These are phyloP conservation scores for Sciurus vulgaris DNA, from an alignment of 2,797 vertebrate genomes.

Conservation along the genomic window DNA sequence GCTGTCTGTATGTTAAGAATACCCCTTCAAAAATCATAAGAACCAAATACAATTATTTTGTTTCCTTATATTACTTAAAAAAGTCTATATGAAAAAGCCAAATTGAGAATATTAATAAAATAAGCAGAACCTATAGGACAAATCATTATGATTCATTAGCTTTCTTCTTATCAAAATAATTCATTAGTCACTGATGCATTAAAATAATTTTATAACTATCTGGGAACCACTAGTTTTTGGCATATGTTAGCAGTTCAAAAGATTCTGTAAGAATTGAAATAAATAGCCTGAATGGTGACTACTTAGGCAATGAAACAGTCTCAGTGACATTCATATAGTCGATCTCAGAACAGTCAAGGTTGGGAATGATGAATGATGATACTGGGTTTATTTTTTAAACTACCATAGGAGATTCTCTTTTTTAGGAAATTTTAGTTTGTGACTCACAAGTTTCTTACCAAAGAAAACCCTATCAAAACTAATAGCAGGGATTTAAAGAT, in stretches of 20 bases:
- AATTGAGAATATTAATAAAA: conserved; percentile 29
- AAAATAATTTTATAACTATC: conserved; percentile 23
- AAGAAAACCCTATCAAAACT: conserved; percentile 37
- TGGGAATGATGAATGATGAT: not conserved
- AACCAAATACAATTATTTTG: not conserved
- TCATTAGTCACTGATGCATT: conserved; percentile 2
- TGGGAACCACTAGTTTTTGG: not conserved
- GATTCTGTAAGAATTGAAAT: not conserved
- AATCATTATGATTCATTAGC: not conserved
- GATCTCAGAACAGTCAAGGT: not conserved
- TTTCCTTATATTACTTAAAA: conserved; percentile 30
- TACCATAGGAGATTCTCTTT: not conserved
- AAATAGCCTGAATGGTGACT: not conserved
- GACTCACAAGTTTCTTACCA: conserved; percentile 8
- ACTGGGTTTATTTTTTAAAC: not conserved
- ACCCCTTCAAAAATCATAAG: conserved; percentile 13
- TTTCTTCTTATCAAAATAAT: conserved; percentile 34
- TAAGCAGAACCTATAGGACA: not conserved
- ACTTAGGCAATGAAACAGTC: not conserved
- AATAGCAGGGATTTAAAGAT: conserved; percentile 17
- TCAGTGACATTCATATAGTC: not conserved
- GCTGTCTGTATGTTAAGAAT: not conserved
- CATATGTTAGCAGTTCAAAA: conserved; percentile 15
- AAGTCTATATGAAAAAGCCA: not conserved
- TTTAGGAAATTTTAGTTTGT: conserved; percentile 13